Base-by-base conservation (phyloP, 2,797 vertebrate species). In the Phataginus tricuspis region DNA sequence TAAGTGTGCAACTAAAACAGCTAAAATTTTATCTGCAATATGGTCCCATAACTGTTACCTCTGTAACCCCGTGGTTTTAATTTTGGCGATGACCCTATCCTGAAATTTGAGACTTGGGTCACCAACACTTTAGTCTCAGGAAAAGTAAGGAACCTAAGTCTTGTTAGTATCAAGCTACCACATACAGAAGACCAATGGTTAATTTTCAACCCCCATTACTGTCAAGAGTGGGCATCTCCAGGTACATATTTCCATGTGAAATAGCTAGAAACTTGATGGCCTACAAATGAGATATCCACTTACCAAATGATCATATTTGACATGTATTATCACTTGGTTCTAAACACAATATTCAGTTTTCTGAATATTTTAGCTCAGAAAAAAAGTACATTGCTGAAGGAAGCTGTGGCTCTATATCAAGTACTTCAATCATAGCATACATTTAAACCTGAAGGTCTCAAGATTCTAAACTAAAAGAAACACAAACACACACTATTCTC, bases 351-450 rank as follows among this genome's bases (percentile, higher is more conserved):
- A 82, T 42, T 93, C 49, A 42, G 7, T 87, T 88, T 91, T 78
- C 71, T 64, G 13, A 78, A 66, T 84, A 79, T 59, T 71, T 84
- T 64, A 77, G 64, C 77, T 83, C 59, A 77, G 53, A 91, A 53
- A 45, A 77, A 90, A 90, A 25, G 14, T 34, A 64, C 45, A 87
- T 42, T 93, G 63, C 55, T 78, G 29, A 91, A 61, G 75, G 45
- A 21, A 57, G 15, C 66, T 55, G 49, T 57, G 90, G 68, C 83
- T 93, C n/a, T 93, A 96, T 80, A 98, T 78, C 29, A 34, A 91
- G 97, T 84, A 97, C 96, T 83, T 98, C 89, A 97, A 97, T 85
- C 97, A 98, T 93, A 96, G 94, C 82, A 97, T 87, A 96, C 16
- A 95, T 96, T 86, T 93, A 96, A 97, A 96, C 96, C 80, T 91